A percentile compares a stretch with the other conserved stretches of the same genome.
Conservation (phyloP, 2,797 vertebrate genomes). For the Rhabdomys pumilio region DNA sequence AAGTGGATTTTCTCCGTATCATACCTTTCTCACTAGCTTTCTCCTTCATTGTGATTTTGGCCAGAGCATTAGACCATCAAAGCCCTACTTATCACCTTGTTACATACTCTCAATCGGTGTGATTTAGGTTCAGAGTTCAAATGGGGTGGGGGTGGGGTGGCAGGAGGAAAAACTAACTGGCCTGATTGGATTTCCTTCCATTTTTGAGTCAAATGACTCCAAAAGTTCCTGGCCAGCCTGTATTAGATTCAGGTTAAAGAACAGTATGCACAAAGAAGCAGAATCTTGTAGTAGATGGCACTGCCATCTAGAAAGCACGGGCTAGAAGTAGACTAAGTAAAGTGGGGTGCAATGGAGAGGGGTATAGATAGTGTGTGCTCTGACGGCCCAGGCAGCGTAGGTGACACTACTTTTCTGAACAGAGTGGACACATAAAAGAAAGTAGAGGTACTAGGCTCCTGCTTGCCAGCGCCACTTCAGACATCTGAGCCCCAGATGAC, state of each 20-base stretch:
- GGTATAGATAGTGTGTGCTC: not conserved
- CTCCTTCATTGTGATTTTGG: not conserved
- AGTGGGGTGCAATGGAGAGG: not conserved
- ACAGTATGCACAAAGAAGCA: not conserved
- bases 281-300: fast-evolving
- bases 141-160: not conserved
- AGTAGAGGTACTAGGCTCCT: not conserved
- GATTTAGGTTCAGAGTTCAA: not conserved
- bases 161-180: not conserved
- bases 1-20: not conserved
- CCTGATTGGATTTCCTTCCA: not conserved
- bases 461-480: not conserved
- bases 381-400: not conserved
- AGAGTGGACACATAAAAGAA: not conserved
- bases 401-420: not conserved
- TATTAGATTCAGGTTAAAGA: not conserved
- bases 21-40: not conserved
- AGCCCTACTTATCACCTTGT: not conserved
- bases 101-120: not conserved
- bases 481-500: not conserved
- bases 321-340: not conserved
- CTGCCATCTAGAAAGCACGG: not conserved
- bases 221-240: not conserved
- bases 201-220: conserved; percentile 25
- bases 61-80: too few species aligned